Evolutionary conservation across 2,797 vertebrate species (phyloP).

Genomic region (Takifugu ocellatus): DNA sequence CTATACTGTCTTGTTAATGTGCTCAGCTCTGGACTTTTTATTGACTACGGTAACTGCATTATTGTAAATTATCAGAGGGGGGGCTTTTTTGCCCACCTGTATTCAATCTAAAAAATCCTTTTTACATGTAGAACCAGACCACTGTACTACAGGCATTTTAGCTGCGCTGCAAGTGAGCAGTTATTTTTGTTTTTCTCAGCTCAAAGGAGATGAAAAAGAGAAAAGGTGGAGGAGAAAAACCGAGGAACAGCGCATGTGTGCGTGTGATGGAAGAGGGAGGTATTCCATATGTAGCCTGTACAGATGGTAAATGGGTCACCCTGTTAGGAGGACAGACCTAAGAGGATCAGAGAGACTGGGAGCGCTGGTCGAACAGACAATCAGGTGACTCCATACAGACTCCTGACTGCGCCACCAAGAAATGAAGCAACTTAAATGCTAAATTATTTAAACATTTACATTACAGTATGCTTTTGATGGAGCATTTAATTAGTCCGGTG

Average conservation of each 20-base stretch:
- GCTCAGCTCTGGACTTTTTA: too few species aligned
- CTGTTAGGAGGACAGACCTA: conserved; percentile 50
- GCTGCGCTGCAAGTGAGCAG: conserved; percentile 52
- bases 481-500: conserved; percentile 57
- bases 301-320: conserved; percentile 69
- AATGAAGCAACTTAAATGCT: conserved; percentile 22
- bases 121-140: conserved; percentile 39
- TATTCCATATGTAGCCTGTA: conserved; percentile 41
- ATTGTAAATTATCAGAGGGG: not conserved
- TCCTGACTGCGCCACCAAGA: conserved; percentile 3
- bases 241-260: conserved; percentile 14
- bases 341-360: conserved; percentile 21
- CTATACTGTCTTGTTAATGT: too few species aligned
- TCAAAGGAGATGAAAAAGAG: conserved; percentile 59
- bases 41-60: too few species aligned
- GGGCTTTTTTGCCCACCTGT: not conserved
- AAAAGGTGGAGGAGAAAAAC: conserved; percentile 25
- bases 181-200: conserved; percentile 70
- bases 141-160: conserved; percentile 47
- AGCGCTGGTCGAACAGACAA: conserved; percentile 21
- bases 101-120: conserved; percentile 1
- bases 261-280: conserved; percentile 36
- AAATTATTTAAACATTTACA: conserved; percentile 28
- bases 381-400: conserved; percentile 23
- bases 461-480: conserved; percentile 34